A percentile compares a stretch with the other conserved stretches of the same genome.
These are phyloP conservation scores for Recurvirostra avosetta DNA, from an alignment of 2,113 vertebrate genomes.

Conservation along the genomic window DNA sequence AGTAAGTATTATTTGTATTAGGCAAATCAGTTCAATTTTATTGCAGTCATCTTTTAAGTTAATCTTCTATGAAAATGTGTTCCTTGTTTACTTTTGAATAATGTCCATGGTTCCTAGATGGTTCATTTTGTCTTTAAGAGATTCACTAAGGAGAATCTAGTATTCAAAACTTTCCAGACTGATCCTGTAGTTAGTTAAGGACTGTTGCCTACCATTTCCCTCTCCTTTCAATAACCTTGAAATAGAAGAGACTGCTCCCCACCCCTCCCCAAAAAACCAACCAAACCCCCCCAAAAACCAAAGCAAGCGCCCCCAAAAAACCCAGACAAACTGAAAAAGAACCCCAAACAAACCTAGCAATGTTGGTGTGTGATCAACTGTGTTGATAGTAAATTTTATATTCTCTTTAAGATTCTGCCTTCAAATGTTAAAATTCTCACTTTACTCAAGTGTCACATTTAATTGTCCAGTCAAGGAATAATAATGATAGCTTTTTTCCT, in stretches of 20 bases:
- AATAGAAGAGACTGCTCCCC: not conserved
- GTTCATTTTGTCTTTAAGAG: not conserved
- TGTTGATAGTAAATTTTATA: not conserved
- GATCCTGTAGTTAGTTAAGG: not conserved
- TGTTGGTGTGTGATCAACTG: not conserved
- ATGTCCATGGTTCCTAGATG: not conserved
- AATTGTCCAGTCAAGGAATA: not conserved
- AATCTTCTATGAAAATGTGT: not conserved
- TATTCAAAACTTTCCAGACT: not conserved
- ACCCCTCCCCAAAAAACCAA: not conserved
- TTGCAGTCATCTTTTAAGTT: not conserved
- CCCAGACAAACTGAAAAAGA: not conserved
- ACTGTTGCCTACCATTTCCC: not conserved
- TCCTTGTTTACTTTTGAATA: not conserved
- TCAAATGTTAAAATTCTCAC: not conserved
- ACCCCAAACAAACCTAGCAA: fast-evolving
- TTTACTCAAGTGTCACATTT: not conserved
- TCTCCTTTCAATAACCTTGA: not conserved
- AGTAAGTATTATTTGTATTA: not conserved
- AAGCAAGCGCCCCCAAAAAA: not conserved
- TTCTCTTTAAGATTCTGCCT: not conserved
- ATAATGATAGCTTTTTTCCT: not conserved
- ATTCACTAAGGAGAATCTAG: not conserved
- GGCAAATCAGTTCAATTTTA: not conserved
- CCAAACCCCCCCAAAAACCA: not conserved